These are phyloP conservation scores for Urocitellus parryii DNA, from an alignment of 2,113 vertebrate species.

Conservation along the genomic window DNA sequence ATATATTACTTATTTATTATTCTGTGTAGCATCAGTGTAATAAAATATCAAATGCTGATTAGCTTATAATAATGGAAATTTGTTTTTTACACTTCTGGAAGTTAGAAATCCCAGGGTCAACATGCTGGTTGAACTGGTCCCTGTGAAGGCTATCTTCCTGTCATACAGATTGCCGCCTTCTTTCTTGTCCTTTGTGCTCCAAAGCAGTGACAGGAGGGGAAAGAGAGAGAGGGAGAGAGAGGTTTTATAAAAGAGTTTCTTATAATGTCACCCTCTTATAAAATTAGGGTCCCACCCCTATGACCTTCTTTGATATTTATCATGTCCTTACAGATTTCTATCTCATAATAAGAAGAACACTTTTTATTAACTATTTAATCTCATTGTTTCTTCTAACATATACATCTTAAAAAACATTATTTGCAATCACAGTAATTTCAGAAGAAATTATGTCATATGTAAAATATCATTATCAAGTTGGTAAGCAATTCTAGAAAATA, in stretches of 20 bases:
- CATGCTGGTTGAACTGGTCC: neutral
- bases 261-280: neutral
- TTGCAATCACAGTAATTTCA: neutral
- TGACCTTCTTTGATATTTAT: neutral
- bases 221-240: neutral
- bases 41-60: neutral
- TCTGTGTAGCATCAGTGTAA: neutral
- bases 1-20: neutral
- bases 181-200: neutral
- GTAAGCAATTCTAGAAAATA: neutral
- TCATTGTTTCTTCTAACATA: conserved; percentile 21
- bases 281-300: neutral
- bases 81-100: neutral
- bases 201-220: no score
- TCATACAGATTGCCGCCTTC: neutral
- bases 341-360: conserved; percentile 54
- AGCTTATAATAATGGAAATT: neutral
- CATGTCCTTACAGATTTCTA: neutral
- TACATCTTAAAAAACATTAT: neutral
- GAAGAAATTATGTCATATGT: neutral
- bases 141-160: neutral
- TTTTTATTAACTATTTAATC: conserved; percentile 61
- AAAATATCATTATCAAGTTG: neutral
- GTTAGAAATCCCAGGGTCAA: neutral
- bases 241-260: neutral